Conservation (phyloP, 2,797 vertebrate genomes). For the Miichthys miiuy region DNA sequence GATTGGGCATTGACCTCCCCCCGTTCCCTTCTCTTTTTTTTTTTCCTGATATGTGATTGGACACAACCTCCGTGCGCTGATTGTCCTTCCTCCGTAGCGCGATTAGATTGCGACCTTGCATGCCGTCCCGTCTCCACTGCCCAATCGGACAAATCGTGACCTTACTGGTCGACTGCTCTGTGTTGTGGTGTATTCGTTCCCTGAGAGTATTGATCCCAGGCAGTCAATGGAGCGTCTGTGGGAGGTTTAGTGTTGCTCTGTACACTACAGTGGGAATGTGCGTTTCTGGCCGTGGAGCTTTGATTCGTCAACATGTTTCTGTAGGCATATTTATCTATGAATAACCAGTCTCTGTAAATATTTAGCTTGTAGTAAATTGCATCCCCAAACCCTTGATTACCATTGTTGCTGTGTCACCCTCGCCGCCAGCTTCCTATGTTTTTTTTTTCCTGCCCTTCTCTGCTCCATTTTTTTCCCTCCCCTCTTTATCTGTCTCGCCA, state of each 20-base stretch:
- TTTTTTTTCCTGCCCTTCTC: conserved; percentile 45
- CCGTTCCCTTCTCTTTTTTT: conserved; percentile 13
- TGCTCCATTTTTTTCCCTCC: conserved; percentile 45
- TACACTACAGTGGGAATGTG: conserved; percentile 38
- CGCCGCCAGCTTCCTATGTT: conserved; percentile 41
- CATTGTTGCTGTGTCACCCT: conserved; percentile 77
- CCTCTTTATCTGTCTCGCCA: conserved; percentile 65
- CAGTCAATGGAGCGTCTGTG: conserved; percentile 82
- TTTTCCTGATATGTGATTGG: conserved; percentile 35
- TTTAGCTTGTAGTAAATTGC: conserved; percentile 58
- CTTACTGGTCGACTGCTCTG: conserved; percentile 63
- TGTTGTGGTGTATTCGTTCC: conserved; percentile 73
- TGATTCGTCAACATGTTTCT: conserved; percentile 48
- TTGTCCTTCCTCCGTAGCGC: conserved; percentile 18
- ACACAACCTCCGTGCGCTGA: neutral
- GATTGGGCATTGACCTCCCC: conserved; percentile 51
- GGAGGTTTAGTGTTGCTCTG: conserved; percentile 76
- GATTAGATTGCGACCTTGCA: conserved; percentile 73
- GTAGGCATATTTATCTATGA: conserved; percentile 44
- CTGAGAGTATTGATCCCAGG: conserved; percentile 76
- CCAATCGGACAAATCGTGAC: conserved; percentile 69
- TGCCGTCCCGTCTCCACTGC: conserved; percentile 44
- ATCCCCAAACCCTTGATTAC: conserved; percentile 57
- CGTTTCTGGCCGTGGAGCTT: conserved; percentile 44
- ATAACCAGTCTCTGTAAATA: conserved; percentile 60